Conservation (phyloP, 2,113 vertebrate species). For the Pyxicephalus adspersus region DNA sequence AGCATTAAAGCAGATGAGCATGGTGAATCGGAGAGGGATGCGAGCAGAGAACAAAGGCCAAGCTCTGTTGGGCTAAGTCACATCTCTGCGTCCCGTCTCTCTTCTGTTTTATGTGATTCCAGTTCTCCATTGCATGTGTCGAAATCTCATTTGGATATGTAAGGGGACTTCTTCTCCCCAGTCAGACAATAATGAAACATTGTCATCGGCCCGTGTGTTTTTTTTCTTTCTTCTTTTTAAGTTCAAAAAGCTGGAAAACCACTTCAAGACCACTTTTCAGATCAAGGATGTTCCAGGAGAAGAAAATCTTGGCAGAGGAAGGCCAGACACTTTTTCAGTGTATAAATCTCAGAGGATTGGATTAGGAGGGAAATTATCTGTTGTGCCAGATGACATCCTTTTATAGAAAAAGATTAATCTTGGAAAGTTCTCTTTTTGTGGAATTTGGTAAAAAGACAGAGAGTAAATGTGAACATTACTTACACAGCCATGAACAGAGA, state of each 20-base stretch:
- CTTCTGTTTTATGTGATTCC: conserved; percentile 77
- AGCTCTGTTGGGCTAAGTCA: conserved; percentile 66
- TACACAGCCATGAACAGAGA: neutral
- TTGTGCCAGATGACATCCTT: conserved; percentile 29
- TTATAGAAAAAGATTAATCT: conserved; percentile 41
- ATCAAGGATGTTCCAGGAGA: conserved; percentile 73
- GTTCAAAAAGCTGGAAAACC: conserved; percentile 77
- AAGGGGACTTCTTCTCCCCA: conserved; percentile 73
- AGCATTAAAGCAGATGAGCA: conserved; percentile 86
- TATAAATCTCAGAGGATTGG: conserved; percentile 64
- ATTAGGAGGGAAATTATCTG: conserved; percentile 24
- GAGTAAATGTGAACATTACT: neutral
- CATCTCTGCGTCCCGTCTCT: conserved; percentile 68
- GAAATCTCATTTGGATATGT: conserved; percentile 73
- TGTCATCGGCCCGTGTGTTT: conserved; percentile 64
- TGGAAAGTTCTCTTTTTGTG: neutral
- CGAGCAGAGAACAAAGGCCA: conserved; percentile 76
- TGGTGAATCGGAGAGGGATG: conserved; percentile 86
- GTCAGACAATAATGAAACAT: conserved; percentile 70
- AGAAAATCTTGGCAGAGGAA: conserved; percentile 69
- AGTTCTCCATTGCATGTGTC: conserved; percentile 77
- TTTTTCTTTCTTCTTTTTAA: conserved; percentile 48
- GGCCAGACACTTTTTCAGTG: conserved; percentile 60
- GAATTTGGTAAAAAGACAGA: neutral
- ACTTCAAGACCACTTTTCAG: conserved; percentile 77